Evolutionary conservation across 2,888 invertebrate species (phyloP), one percentile per base, ranked within the genome.

Genomic region (Yponomeuta plumbellus): DNA sequence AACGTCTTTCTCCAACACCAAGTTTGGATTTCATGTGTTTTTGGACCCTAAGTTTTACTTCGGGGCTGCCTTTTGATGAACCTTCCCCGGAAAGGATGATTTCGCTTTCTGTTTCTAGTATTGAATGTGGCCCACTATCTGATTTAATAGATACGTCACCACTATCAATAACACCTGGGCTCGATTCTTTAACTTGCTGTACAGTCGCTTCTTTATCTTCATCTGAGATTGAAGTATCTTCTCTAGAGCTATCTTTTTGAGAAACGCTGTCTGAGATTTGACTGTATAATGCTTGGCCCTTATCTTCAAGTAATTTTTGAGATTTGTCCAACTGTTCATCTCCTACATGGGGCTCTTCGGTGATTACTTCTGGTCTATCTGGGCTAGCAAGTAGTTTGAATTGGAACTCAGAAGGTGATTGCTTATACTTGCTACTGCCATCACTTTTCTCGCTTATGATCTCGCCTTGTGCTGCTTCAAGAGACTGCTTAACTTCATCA

Each of bases 381-480:
- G 92, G 92, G 70, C 92, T 92, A 52, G 92, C 88, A 44, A 94
- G 79, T 23, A 94, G 82, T 80, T 94, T 94, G 67, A 95, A 94
- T 76, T 95, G 94, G 75, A 95, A 95, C 78, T 95, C 95, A 1
- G 94, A 94, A 4, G 95, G 94, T 0, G 95, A 94, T 72, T 95
- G 94, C 74, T 95, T 94, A 71, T 94, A 94, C 76, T 93, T 93
- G 65, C 93, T 93, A 70, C 92, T 94, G 11, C 94, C 92, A 71
- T 94, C 94, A 74, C 85, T 92, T 78, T 92, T 92, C 70, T 92
- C 91, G 75, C 93, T 94, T 67, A 94, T 94, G 8, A 95, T 92
- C 83, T 94, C 94, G 72, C 92, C 94, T 80, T 94, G 94, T 0
- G 94, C 94, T 61, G 94, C 93, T 83, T 95, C 94, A 68, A 95